Evolutionary conservation across 2,113 vertebrate genomes (phyloP), one percentile per base, ranked within the genome.

Genomic region (Cryptomyrus ogoouensis): DNA sequence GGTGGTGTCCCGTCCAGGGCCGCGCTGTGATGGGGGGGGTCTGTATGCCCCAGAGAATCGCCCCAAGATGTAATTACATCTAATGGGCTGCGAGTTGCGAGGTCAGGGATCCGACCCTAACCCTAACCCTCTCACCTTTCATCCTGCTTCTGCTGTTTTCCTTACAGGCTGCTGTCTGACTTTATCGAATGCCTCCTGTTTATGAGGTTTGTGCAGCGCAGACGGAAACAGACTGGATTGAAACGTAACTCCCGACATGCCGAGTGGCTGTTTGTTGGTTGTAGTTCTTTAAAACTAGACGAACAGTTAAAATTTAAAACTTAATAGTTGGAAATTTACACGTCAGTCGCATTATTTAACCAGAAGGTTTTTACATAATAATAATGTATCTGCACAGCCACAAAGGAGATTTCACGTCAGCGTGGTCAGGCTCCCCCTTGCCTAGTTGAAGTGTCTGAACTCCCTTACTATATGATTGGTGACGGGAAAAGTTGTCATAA

Each of bases 11-110:
- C 5, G 17, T 15, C 74, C 3, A 19, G 35, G n/a, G 27, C 62
- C 2, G 9, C 1, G 9, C 62, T 77, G 5, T 17, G 35, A 19
- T 39, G 49, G 27, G 6, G 83, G 83, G 35, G 19, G 83, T 86
- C 13, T n/a, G n/a, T 31, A 19, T 31, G 49, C 56, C 66, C 12
- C 46, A 24, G 46, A 35, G 56, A 35, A 50, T 87, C 58, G n/a
- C 49, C 42, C 13, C n/a, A 70, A 87, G 83, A 90, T 90, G 44
- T 87, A 87, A 87, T 84, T 85, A 56, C 44, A 74, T 27, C 42
- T 87, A 87, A 90, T 56, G 42, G 83, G 83, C 44, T 70, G 19
- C 47, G 4, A 84, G 39, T 87, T 66, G 44, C 49, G 84, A 39
- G 56, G 89, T 7, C 46, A 17, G 27, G 56, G 2, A 90, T 49